These are phyloP conservation scores for Hirudinaria manillensis DNA, from an alignment of 2,888 invertebrate genomes.

Conservation along the genomic window DNA sequence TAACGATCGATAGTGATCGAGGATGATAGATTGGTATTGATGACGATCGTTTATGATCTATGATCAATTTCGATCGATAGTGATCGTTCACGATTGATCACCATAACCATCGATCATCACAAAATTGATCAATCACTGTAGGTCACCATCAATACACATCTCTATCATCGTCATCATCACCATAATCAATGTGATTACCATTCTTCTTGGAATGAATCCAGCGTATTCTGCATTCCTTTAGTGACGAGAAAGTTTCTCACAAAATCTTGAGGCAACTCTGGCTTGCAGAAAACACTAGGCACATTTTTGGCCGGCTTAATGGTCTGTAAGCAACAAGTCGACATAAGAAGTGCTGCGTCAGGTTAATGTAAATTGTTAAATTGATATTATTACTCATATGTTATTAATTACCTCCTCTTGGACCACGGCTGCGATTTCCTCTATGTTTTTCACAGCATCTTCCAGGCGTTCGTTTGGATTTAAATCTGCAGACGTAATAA, in stretches of 20 bases:
- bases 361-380: too few relatives aligned
- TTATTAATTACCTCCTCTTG: conserved; percentile 8
- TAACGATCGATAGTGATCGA: too few relatives aligned
- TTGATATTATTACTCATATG: background rate
- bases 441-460: background rate
- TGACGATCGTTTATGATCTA: too few relatives aligned
- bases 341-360: too few relatives aligned
- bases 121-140: too few relatives aligned
- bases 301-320: background rate
- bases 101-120: too few relatives aligned
- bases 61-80: too few relatives aligned
- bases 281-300: conserved; percentile 32
- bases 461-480: background rate
- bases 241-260: conserved; percentile 54
- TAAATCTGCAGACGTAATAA: too few relatives aligned
- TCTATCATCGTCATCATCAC: background rate
- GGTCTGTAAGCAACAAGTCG: too few relatives aligned
- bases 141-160: too few relatives aligned
- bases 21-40: too few relatives aligned
- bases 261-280: conserved; percentile 54
- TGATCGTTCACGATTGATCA: too few relatives aligned
- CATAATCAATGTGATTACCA: conserved; percentile 44
- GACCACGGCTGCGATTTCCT: background rate
- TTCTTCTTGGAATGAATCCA: conserved; percentile 54
- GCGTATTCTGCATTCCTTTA: conserved; percentile 50